Conservation (phyloP, 64 coral and sea anemone species). For the Stichodactyla helianthus region DNA sequence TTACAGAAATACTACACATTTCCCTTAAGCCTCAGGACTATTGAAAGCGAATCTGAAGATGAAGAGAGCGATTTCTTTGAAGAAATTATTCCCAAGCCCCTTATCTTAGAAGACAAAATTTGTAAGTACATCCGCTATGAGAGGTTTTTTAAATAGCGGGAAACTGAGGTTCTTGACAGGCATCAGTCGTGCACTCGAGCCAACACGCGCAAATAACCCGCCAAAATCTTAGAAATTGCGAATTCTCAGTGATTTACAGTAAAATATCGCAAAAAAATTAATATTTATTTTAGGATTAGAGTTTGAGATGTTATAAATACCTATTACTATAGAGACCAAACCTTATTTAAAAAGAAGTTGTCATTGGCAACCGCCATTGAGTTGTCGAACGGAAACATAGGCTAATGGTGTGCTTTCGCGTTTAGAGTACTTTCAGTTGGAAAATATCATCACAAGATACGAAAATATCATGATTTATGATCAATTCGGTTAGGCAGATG, state of each 20-base stretch:
- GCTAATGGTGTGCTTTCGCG: too few species aligned
- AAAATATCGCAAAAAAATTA: neutral
- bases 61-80: neutral
- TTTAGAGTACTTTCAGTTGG: too few species aligned
- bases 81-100: neutral
- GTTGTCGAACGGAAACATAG: too few species aligned
- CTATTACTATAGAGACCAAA: neutral
- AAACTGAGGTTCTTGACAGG: neutral
- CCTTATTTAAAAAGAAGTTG: neutral
- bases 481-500: too few species aligned
- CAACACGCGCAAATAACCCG: neutral
- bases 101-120: neutral
- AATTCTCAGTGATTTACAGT: neutral
- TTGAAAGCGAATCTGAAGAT: slow-evolving; percentile 14
- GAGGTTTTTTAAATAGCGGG: neutral
- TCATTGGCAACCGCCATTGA: too few species aligned
- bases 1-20: neutral
- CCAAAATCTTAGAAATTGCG: neutral
- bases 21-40: neutral
- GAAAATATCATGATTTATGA: too few species aligned
- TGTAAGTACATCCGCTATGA: slow-evolving; percentile 1
- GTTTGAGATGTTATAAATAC: neutral
- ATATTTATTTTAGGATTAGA: neutral
- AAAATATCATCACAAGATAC: too few species aligned
- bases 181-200: neutral